These are phyloP conservation scores for Spodoptera picta DNA, from an alignment of 2,888 invertebrate genomes.

Conservation along the genomic window DNA sequence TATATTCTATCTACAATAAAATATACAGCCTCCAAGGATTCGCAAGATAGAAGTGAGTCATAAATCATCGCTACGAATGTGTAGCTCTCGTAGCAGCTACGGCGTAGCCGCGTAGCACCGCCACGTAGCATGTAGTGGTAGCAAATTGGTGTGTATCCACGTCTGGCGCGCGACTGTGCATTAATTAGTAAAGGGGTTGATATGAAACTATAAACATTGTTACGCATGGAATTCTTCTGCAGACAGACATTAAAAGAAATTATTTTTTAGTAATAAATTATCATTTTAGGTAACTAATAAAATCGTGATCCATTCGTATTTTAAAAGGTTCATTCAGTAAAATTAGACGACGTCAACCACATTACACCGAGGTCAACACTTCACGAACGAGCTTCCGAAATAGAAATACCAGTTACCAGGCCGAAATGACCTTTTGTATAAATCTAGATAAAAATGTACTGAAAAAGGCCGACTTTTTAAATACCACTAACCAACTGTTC, in stretches of 20 bases:
- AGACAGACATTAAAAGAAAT: neutral
- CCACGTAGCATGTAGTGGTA: constrained; percentile 34
- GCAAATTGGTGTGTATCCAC: constrained; percentile 40
- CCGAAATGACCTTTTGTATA: constrained; percentile 31
- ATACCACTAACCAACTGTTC: neutral
- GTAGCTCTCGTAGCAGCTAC: constrained; percentile 44
- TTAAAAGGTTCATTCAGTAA: neutral
- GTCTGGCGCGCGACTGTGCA: constrained; percentile 35
- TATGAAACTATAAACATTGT: constrained; percentile 7
- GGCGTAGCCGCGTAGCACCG: constrained; percentile 44
- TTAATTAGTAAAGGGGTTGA: constrained; percentile 35
- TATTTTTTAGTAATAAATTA: neutral
- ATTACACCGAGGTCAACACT: constrained; percentile 7
- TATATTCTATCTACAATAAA: constrained; percentile 42
- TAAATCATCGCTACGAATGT: constrained; percentile 50
- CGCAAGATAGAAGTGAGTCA: constrained; percentile 17
- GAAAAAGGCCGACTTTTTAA: constrained; percentile 4
- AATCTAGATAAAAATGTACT: constrained; percentile 17
- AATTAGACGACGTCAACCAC: neutral
- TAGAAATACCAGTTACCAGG: constrained; percentile 26
- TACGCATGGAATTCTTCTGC: constrained; percentile 15
- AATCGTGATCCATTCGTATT: too few species aligned
- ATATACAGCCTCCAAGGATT: constrained; percentile 42
- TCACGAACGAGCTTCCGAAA: constrained; percentile 20
- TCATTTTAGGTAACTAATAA: too few species aligned